Conservation (phyloP, 2,888 invertebrate species). For the Drosophila recens region DNA sequence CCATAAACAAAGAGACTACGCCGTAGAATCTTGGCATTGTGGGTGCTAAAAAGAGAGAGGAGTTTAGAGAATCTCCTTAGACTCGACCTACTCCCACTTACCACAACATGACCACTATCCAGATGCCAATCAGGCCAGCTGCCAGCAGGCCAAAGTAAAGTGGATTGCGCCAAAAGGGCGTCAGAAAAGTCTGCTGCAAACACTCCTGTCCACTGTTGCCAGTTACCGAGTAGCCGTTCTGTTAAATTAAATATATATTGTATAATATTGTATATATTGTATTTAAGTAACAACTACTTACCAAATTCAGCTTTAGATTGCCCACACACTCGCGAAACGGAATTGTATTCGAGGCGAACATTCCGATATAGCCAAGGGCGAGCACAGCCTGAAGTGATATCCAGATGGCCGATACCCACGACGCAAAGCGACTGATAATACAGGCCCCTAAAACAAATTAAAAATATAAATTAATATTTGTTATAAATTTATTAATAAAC, state of each 20-base stretch:
- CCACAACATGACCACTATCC: slow-evolving; percentile 85
- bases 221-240: slow-evolving; percentile 82
- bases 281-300: slow-evolving; percentile 48
- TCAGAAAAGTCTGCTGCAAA: slow-evolving; percentile 84
- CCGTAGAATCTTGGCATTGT: slow-evolving; percentile 84
- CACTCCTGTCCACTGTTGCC: slow-evolving; percentile 84
- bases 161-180: slow-evolving; percentile 85
- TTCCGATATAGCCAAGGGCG: slow-evolving; percentile 84
- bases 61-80: background rate
- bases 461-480: too few relatives aligned
- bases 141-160: slow-evolving; percentile 84
- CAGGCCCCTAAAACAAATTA: slow-evolving; percentile 80
- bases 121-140: slow-evolving; percentile 83
- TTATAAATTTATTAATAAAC: too few relatives aligned
- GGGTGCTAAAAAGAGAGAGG: slow-evolving; percentile 78
- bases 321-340: slow-evolving; percentile 84
- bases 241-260: slow-evolving; percentile 1
- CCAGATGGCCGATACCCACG: slow-evolving; percentile 85
- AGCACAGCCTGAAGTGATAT: slow-evolving; percentile 84
- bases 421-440: slow-evolving; percentile 84
- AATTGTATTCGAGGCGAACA: slow-evolving; percentile 83
- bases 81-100: slow-evolving; percentile 47
- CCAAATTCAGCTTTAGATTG: slow-evolving; percentile 79
- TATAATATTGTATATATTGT: too few relatives aligned
- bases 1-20: slow-evolving; percentile 84